Evolutionary conservation across 2,888 invertebrate species (phyloP).

Genomic region (Ennomos fuscantarius): DNA sequence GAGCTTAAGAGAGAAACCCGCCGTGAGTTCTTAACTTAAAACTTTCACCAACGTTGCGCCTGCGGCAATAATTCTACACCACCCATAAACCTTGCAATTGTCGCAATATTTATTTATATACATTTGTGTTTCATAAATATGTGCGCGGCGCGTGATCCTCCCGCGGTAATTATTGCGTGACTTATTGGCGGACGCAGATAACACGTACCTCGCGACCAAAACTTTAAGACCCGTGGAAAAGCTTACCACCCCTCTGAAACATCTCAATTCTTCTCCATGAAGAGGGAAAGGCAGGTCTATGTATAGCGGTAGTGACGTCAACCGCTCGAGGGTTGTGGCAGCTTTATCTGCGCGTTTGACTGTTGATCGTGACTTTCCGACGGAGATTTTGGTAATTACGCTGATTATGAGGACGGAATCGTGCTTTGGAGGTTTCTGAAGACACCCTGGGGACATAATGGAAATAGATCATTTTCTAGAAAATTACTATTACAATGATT

Average conservation of each 20-base stretch:
- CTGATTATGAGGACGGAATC: constrained; percentile 76
- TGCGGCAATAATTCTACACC: constrained; percentile 60
- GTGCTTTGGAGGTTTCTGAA: constrained; percentile 52
- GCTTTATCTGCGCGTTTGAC: constrained; percentile 78
- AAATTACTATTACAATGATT: background rate
- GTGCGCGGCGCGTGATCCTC: constrained; percentile 74
- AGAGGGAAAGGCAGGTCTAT: constrained; percentile 47
- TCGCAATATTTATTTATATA: constrained; percentile 71
- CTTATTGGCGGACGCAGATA: constrained; percentile 82
- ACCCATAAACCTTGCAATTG: constrained; percentile 67
- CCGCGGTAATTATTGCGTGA: constrained; percentile 83
- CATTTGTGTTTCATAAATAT: constrained; percentile 77
- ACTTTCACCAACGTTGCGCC: constrained; percentile 40
- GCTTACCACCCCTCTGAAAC: constrained; percentile 24
- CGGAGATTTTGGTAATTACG: constrained; percentile 81
- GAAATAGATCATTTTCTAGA: constrained; percentile 14
- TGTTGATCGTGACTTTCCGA: constrained; percentile 81
- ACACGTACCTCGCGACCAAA: constrained; percentile 72
- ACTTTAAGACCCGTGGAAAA: constrained; percentile 48
- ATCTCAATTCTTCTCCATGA: constrained; percentile 16
- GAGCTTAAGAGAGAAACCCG: too few relatives aligned
- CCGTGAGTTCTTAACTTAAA: too few relatives aligned
- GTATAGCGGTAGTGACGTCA: constrained; percentile 56
- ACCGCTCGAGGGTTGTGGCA: constrained; percentile 71
- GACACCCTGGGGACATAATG: constrained; percentile 41